Base-by-base conservation (phyloP, 2,888 invertebrate species). In the Heteromyza rotundicornis region DNA sequence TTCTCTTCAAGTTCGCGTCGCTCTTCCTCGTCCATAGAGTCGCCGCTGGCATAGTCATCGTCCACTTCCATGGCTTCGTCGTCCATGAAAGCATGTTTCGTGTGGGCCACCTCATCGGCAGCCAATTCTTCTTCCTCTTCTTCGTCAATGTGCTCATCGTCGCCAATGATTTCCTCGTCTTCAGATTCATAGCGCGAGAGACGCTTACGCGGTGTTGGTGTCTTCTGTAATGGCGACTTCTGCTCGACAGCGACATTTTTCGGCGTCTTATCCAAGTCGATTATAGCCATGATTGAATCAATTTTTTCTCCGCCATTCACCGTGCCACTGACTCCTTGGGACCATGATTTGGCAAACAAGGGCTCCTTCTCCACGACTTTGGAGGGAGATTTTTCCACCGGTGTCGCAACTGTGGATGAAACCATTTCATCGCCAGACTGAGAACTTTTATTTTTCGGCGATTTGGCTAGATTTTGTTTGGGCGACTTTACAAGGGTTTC, bases 1-100 rank as follows among this genome's bases (percentile, higher is more conserved):
- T 88, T 84, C 59, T 86, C 83, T 66, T 80, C 71, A 50, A 85
- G 83, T 70, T 87, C 86, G 44, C 76, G 80, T 36, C 78, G 82
- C 71, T 86, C 85, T 23, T 84, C 84, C 12, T 85, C 85, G 67
- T 85, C 82, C 80, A 84, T 76, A 0, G 82, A 83, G 50, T 81
- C 80, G 2, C 81, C 81, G 24, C 81, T 80, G 52, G 68, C 14
- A 64, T 79, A 79, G 32, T 73, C 68, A 1, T 72, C 68, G 7
- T 68, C 53, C 2, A 69, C 71, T 36, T 73, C 80, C 62, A 74
- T 73, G 10, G 73, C 82, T 66, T 81, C 80, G 60, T 74, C 69
- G 23, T 74, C 75, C 16, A 80, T 44, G 53, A 78, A 82, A 8
- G 72, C 64, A n/a, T 69, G 53, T 61, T 65, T 68, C 7, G 60